These are phyloP conservation scores for Callitettix versicolor DNA, from an alignment of 1,140 invertebrate species.

Conservation along the genomic window DNA sequence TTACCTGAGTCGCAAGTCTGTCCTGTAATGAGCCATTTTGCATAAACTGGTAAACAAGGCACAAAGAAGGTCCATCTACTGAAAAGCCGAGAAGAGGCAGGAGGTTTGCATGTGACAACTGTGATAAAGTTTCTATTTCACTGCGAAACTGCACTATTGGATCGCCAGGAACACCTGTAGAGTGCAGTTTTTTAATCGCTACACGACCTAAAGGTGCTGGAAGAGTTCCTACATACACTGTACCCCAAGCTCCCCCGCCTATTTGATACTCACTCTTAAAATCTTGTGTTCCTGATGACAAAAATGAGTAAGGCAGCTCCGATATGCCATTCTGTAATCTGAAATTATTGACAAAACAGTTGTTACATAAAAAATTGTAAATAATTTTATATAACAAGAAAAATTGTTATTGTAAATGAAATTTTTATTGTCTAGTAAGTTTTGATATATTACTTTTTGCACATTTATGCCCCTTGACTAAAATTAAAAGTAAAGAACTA, in stretches of 20 bases:
- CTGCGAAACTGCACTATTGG: slow-evolving; percentile 49
- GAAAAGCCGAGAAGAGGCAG: slow-evolving; percentile 54
- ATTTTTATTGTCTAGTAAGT: no score
- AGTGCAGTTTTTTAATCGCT: slow-evolving; percentile 50
- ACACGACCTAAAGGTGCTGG: slow-evolving; percentile 36
- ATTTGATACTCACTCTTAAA: slow-evolving; percentile 27
- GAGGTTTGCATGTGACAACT: slow-evolving; percentile 52
- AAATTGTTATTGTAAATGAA: no score
- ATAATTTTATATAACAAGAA: no score
- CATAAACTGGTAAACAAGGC: slow-evolving; percentile 59
- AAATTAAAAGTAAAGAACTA: no score
- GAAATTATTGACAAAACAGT: no score
- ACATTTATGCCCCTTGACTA: no score
- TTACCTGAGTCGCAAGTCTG: slow-evolving; percentile 38
- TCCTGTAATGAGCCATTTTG: slow-evolving; percentile 54
- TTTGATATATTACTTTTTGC: no score
- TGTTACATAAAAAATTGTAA: no score
- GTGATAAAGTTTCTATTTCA: slow-evolving; percentile 39
- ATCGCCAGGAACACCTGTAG: slow-evolving; percentile 26
- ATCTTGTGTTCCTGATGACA: no score
- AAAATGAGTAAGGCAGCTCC: no score
- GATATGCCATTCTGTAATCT: no score
- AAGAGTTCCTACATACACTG: slow-evolving; percentile 46
- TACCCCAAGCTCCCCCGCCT: slow-evolving; percentile 57
- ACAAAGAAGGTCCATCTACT: slow-evolving; percentile 45